Percentiles rank a stretch among this genome's conserved stretches.
These are phyloP conservation scores for Cantharis flavilabris DNA, from an alignment of 2,888 invertebrate species.

Conservation along the genomic window DNA sequence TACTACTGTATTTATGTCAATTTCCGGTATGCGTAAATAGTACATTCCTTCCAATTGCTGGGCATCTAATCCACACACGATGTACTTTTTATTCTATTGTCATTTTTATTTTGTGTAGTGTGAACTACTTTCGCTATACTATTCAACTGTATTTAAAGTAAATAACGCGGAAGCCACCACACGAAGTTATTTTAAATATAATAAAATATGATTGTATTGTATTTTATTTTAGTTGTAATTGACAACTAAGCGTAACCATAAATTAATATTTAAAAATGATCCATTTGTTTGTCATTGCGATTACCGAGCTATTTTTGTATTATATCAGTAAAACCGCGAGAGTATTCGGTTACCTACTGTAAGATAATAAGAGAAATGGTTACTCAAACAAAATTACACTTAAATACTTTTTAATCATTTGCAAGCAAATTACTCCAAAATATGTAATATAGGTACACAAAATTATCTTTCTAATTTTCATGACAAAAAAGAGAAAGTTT, in stretches of 20 bases:
- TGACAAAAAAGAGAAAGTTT: not conserved
- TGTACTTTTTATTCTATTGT: not conserved
- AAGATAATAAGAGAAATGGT: not conserved
- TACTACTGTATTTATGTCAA: not conserved
- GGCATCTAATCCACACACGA: not conserved
- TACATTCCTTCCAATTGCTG: not conserved
- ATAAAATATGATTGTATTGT: not conserved
- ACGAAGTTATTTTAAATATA: not conserved
- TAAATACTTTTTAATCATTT: not conserved
- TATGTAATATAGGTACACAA: not conserved
- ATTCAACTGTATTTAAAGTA: constrained; percentile 1
- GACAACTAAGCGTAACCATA: not conserved
- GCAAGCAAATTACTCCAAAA: not conserved
- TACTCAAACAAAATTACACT: not conserved
- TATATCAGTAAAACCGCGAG: not conserved
- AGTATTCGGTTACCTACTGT: not conserved
- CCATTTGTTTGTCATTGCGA: not conserved
- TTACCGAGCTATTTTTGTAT: not conserved
- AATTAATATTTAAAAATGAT: not conserved
- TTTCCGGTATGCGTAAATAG: not conserved
- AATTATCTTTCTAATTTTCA: not conserved
- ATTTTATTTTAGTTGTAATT: not conserved
- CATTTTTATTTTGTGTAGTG: not conserved
- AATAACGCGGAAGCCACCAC: constrained; percentile 5
- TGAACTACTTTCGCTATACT: not conserved